Evolutionary conservation across 2,797 vertebrate genomes (phyloP), one percentile per base, ranked within the genome.

Genomic region (Harpagifer antarcticus): DNA sequence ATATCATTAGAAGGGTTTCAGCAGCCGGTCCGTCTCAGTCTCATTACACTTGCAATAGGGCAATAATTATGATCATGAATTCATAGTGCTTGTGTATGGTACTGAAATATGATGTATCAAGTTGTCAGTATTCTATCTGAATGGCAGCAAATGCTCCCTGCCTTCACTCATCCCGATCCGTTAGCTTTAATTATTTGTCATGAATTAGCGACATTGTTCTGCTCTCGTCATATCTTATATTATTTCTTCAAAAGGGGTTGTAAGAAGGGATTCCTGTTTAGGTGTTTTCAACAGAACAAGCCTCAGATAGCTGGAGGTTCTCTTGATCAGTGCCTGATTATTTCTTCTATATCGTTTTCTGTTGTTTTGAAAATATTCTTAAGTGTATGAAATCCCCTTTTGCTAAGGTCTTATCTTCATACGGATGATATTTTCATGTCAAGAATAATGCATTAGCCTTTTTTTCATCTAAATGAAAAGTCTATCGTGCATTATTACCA

Each of bases 101-200:
- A 45, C 33, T 72, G 68, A 60, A 45, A 49, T 79, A 8, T 20
- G 33, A 50, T 76, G 33, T 75, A 60, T 81, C 43, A 70, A 23
- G 78, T 43, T 59, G 52, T 87, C 83, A 90, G 88, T 90, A 86
- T 92, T 90, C 74, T 56, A 77, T 80, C 43, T 67, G 64, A 81
- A 55, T 61, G 62, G 33, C 69, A 84, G 79, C 44, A 76, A 57
- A 43, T 37, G 27, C 50, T 53, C 64, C 63, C 23, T 62, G 44
- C 16, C 17, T 40, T 73, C 5, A 1, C 23, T 45, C 45, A 44
- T 54, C 23, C 23, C 73, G 37, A 52, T 56, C 17, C 5, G 72
- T 52, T 40, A 48, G n/a, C 33, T 76, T 11, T 42, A 9, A 73
- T 43, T 37, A 58, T 63, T 15, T 44, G 66, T 84, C 57, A 42